Evolutionary conservation across 1,140 invertebrate genomes (phyloP), one percentile per base, ranked within the genome.

Genomic region (Rhagoletis pomonella): DNA sequence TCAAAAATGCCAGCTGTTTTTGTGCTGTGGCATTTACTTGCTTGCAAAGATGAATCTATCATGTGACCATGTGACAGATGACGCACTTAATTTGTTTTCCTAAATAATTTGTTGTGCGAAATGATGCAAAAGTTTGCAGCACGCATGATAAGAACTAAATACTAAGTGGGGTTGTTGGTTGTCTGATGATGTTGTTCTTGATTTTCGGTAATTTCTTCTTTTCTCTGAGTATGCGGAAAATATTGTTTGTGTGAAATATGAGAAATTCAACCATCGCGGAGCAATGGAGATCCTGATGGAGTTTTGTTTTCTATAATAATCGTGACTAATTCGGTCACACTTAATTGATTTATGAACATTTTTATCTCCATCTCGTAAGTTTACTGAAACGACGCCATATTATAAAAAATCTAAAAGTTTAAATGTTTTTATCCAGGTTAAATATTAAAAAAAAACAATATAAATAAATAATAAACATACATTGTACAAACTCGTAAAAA

Each of bases 101-200:
- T 81, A 81, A 81, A 55, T 81, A 81, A 81, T 81, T 81, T 81
- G 73, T 55, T 81, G 73, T 81, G 73, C 73, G 50, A 81, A 81
- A 81, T 81, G 73, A 55, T 81, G 73, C 73, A 81, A 81, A 81
- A 81, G 73, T 81, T 81, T 58, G 47, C 73, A 58, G 14, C 73
- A 81, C 73, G 73, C 73, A 55, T 81, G 73, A 55, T 81, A 55
- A 81, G 73, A 10, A 55, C 47, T 19, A n/a, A 62, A 62, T 14
- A 62, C 60, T 62, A 62, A 62, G n/a, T 62, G 17, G n/a, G 60
- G 50, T 55, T 55, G 50, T 62, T 62, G 60, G 4, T n/a, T 55
- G n/a, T 17, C 12, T 19, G 47, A 42, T 17, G 47, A 19, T 19
- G 73, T 42, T 81, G 73, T 81, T 81, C 47, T 47, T 50, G 17